phyloP scores from a whole-genome alignment of 2,888 invertebrate species.

The Germaria angustata region DNA sequence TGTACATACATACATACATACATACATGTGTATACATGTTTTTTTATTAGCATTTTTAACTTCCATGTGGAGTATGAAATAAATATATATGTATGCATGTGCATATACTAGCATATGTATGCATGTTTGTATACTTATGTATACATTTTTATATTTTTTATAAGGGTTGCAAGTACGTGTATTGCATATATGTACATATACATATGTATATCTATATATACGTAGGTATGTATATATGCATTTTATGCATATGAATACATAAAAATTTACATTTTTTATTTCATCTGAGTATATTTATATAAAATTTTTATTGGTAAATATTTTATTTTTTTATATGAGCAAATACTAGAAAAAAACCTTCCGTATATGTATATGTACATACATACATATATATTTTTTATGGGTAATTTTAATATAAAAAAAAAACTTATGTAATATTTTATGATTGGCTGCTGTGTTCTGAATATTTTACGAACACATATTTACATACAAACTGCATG shows the following conservation, averaged over 20 bases:
- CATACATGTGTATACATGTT: conserved; percentile 8
- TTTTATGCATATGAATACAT: conserved; percentile 2
- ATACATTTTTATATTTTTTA: conserved; percentile 10
- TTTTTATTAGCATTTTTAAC: conserved; percentile 54
- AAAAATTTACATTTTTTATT: conserved; percentile 19
- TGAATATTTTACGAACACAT: too few relatives aligned
- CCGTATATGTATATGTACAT: neutral
- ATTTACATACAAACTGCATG: too few relatives aligned
- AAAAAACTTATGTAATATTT: conserved; percentile 53
- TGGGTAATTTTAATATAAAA: conserved; percentile 31
- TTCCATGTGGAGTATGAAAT: neutral
- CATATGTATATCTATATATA: too few relatives aligned
- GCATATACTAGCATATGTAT: neutral
- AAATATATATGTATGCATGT: neutral
- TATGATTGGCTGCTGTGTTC: conserved; percentile 58
- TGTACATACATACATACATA: too few relatives aligned
- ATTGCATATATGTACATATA: conserved; percentile 11
- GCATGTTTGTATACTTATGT: neutral
- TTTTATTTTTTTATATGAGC: conserved; percentile 35
- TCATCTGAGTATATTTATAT: neutral
- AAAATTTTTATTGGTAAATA: conserved; percentile 64
- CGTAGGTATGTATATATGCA: too few relatives aligned
- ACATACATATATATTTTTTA: conserved; percentile 18
- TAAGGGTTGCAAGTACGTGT: conserved; percentile 61
- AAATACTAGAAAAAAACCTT: neutral